These are phyloP conservation scores for Hemicordylus capensis DNA, from an alignment of 2,113 vertebrate species.

Conservation along the genomic window DNA sequence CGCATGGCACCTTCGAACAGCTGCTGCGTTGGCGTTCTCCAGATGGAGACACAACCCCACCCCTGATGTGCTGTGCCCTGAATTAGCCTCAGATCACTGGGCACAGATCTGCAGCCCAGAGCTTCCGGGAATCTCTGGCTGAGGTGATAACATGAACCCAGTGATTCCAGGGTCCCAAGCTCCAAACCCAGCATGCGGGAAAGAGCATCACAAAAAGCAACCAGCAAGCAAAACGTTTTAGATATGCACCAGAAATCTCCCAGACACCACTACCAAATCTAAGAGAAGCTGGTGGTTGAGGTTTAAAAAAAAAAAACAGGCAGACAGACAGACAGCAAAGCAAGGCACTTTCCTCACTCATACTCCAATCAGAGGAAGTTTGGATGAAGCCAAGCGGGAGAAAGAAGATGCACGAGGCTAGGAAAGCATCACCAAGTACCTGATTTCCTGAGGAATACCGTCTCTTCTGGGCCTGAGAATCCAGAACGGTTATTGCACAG, in stretches of 20 bases:
- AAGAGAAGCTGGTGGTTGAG: too few species aligned
- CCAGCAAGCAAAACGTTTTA: neutral
- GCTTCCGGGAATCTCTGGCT: neutral
- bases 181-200: neutral
- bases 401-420: neutral
- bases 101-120: neutral
- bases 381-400: too few species aligned
- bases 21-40: neutral
- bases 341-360: too few species aligned
- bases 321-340: too few species aligned
- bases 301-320: too few species aligned
- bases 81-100: neutral
- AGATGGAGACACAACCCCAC: neutral
- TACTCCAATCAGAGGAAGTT: too few species aligned
- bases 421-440: constrained; percentile 75
- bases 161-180: neutral
- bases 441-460: constrained; percentile 93
- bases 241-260: too few species aligned
- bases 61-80: neutral
- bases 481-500: constrained; percentile 74
- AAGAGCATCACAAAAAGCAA: neutral
- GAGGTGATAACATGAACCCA: neutral
- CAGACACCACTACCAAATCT: too few species aligned
- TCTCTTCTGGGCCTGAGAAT: constrained; percentile 93
- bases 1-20: neutral